These are phyloP conservation scores for Xylocopa sonorina DNA, from an alignment of 1,140 invertebrate species.

Conservation along the genomic window DNA sequence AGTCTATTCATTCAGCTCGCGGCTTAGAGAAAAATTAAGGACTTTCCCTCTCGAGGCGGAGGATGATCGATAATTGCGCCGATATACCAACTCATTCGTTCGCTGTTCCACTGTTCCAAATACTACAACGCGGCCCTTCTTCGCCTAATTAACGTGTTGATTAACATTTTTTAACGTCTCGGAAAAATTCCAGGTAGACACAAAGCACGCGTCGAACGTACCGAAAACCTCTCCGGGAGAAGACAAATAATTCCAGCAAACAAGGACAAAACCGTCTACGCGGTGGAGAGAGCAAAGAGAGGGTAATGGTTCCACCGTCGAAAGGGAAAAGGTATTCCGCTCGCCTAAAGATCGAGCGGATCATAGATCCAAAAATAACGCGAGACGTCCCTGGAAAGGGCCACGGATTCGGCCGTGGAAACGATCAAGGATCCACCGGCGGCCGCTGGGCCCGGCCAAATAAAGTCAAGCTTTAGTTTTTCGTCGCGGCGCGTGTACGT, in stretches of 20 bases:
- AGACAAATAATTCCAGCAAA: too few relatives aligned
- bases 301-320: too few relatives aligned
- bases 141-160: too few relatives aligned
- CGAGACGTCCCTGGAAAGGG: conserved; percentile 17
- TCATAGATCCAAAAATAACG: neutral
- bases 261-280: too few relatives aligned
- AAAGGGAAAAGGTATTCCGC: too few relatives aligned
- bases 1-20: neutral
- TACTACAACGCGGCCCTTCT: too few relatives aligned
- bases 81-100: neutral
- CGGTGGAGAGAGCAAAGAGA: too few relatives aligned
- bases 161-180: too few relatives aligned
- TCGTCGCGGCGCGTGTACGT: conserved; percentile 9
- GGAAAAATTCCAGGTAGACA: too few relatives aligned
- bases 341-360: neutral
- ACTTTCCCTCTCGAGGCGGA: neutral
- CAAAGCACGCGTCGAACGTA: too few relatives aligned
- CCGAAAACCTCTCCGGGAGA: too few relatives aligned
- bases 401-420: neutral
- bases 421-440: neutral
- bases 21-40: neutral
- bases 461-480: conserved; percentile 62
- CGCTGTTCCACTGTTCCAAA: too few relatives aligned
- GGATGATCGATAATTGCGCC: neutral
- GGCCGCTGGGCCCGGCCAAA: conserved; percentile 25